phyloP scores from a whole-genome alignment of 2,113 vertebrate genomes.

The Trichomycterus rosablanca region DNA sequence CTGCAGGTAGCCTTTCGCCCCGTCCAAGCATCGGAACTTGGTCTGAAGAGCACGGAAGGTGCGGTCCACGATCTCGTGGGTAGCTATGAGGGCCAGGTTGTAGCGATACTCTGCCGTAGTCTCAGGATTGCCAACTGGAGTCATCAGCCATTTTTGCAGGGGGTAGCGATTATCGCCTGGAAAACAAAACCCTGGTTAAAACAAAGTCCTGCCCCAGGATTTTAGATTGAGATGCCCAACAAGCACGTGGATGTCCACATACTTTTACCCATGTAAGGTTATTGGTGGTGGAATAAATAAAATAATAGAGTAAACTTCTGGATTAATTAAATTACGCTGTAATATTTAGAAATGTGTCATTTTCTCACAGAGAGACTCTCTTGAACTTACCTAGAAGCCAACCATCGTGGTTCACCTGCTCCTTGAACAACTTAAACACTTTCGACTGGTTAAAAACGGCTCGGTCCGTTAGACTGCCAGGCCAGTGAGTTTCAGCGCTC shows the following conservation, averaged over 20 bases:
- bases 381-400: constrained; percentile 85
- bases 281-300: too few relatives aligned
- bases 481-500: constrained; percentile 86
- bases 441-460: constrained; percentile 77
- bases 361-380: too few relatives aligned
- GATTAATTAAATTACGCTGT: too few relatives aligned
- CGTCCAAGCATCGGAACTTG: constrained; percentile 88
- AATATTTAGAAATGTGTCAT: too few relatives aligned
- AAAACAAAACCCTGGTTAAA: constrained; percentile 5
- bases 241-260: too few relatives aligned
- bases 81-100: constrained; percentile 83
- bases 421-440: constrained; percentile 72
- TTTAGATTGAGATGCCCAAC: too few relatives aligned
- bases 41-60: constrained; percentile 82
- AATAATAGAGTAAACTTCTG: too few relatives aligned
- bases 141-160: constrained; percentile 86
- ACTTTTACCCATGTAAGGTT: too few relatives aligned
- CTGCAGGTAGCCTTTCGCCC: constrained; percentile 86
- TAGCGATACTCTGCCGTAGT: constrained; percentile 81
- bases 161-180: constrained; percentile 82
- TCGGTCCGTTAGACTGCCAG: constrained; percentile 78
- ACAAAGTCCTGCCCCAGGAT: too few relatives aligned
- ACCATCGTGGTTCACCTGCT: constrained; percentile 69
- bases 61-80: constrained; percentile 82
- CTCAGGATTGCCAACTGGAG: constrained; percentile 78